Evolutionary conservation across 2,797 vertebrate genomes (phyloP).

Genomic region (Helarctos malayanus): DNA sequence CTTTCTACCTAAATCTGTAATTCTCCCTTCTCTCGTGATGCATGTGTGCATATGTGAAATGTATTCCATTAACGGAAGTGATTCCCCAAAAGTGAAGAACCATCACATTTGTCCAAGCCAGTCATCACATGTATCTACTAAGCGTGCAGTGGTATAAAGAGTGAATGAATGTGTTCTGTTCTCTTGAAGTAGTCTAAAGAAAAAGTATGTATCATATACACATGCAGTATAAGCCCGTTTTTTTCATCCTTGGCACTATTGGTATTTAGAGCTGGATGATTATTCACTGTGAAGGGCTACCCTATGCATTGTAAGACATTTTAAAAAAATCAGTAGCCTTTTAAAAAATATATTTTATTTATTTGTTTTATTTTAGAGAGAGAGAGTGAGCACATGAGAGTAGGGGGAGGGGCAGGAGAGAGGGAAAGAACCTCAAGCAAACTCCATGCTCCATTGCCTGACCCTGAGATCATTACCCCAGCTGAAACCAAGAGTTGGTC

Average conservation of each 20-base stretch:
- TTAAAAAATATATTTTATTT: no score
- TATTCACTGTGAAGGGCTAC: neutral
- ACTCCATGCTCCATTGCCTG: neutral
- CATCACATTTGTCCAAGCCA: neutral
- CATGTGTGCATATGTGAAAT: neutral
- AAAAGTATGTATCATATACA: neutral
- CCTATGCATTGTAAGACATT: neutral
- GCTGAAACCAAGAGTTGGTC: neutral
- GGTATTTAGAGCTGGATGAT: neutral
- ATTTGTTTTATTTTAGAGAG: neutral
- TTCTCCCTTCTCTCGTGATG: neutral
- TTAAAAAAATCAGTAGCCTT: neutral
- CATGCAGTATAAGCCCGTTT: neutral
- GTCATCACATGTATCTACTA: neutral
- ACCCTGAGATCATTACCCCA: neutral
- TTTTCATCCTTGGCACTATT: neutral
- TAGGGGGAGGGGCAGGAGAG: neutral
- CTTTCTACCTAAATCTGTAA: neutral
- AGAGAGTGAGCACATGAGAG: neutral
- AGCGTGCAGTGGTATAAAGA: neutral
- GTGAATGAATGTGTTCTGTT: neutral
- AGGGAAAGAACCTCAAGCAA: neutral
- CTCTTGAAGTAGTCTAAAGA: neutral
- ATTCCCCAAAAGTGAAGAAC: neutral
- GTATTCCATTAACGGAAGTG: neutral